Base-by-base conservation (phyloP, 1,140 invertebrate species). In the Pachyrhynchus sulphureomaculatus region DNA sequence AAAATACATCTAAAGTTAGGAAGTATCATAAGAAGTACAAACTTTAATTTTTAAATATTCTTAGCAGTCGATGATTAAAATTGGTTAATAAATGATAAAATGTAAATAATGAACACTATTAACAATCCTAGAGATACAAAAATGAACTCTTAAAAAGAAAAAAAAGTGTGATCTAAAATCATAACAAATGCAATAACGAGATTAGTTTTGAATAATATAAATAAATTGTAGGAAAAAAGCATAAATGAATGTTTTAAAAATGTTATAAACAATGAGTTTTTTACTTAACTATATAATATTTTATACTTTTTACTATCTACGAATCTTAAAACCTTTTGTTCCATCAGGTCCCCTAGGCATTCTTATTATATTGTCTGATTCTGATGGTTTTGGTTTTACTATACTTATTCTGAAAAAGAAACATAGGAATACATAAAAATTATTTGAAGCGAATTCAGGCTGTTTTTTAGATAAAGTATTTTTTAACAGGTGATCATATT, bases 331-430 rank as follows among this genome's bases (percentile, higher is more conserved):
- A 26, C 83, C 83, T 42, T 75, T 79, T 13, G 81, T 82, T 58
- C 82, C 83, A 65, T 84, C 82, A 24, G 83, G 82, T 52, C 82
- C 83, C 54, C 70, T 75, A 21, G 83, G 83, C 74, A 80, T 75
- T 62, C 83, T 74, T 59, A 83, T 68, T 10, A 83, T 74, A 71
- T 81, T 69, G 15, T 66, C 66, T 53, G 67, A 48, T 24, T 57
- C 65, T 39, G 55, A 53, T 39, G 53, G 41, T 34, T 53, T 63
- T 37, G 68, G 65, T 64, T 72, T 72, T n/a, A 68, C 64, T 66
- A 68, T 72, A 59, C 68, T 64, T 45, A 72, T 66, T 62, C 73
- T 71, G 36, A 62, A 69, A 64, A 48, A 37, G n/a, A n/a, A n/a
- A n/a, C n/a, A n/a, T n/a, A n/a, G n/a, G n/a, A n/a, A n/a, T n/a